phyloP scores from a whole-genome alignment of 2,888 invertebrate species.

The Lithophane ornitopus region DNA sequence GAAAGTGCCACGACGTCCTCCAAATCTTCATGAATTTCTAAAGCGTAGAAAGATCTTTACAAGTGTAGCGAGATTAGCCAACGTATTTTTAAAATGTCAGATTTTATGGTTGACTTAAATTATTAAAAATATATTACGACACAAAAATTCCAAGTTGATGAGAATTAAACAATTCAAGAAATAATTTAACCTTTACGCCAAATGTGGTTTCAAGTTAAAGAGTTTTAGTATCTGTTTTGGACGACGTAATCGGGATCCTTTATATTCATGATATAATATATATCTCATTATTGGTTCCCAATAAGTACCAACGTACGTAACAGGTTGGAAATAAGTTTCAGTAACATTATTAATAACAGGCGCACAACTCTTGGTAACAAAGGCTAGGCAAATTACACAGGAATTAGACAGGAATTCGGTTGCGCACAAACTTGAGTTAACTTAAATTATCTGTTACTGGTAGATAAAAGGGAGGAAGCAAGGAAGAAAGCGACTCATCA shows the following conservation, averaged over 20 bases:
- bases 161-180: conserved; percentile 42
- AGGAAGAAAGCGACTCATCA: background rate
- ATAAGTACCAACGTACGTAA: background rate
- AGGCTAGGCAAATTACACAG: conserved; percentile 23
- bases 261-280: no score
- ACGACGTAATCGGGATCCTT: conserved; percentile 15
- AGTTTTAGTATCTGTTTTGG: conserved; percentile 39
- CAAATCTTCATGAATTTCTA: conserved; percentile 56
- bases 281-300: conserved; percentile 10
- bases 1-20: conserved; percentile 22
- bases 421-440: conserved; percentile 9
- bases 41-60: conserved; percentile 36
- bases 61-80: conserved; percentile 28
- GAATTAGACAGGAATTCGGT: background rate
- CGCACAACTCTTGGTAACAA: conserved; percentile 1
- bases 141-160: conserved; percentile 53
- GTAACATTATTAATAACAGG: conserved; percentile 23
- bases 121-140: conserved; percentile 51
- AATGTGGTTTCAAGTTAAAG: conserved; percentile 13
- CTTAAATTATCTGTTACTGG: conserved; percentile 21
- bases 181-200: conserved; percentile 32
- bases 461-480: background rate
- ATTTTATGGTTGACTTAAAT: conserved; percentile 32
- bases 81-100: conserved; percentile 42
- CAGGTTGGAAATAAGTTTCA: background rate